phyloP scores from a whole-genome alignment of 2,113 vertebrate genomes.

The Myotis brandtii region DNA sequence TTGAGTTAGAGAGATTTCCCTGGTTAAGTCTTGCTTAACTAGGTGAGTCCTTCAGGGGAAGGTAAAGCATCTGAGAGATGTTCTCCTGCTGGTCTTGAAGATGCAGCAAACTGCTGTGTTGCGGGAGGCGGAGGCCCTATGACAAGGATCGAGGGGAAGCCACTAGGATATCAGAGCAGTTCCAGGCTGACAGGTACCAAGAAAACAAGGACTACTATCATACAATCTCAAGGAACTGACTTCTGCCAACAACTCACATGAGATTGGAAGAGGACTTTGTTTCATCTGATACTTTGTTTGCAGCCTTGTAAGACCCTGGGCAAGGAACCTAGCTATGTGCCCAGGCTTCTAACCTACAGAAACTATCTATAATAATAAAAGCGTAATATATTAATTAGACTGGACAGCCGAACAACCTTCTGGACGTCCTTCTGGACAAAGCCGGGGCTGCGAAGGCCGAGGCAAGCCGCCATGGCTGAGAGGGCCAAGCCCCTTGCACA shows the following conservation, averaged over 20 bases:
- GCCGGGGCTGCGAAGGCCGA: no score
- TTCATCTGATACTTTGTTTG: neutral
- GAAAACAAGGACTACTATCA: neutral
- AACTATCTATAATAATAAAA: neutral
- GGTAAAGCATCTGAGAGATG: neutral
- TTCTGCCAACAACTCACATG: neutral
- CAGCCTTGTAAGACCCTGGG: neutral
- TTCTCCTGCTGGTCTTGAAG: neutral
- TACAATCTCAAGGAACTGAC: neutral
- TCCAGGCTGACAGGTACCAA: neutral
- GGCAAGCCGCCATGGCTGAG: no score
- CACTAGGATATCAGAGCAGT: neutral
- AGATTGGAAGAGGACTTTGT: neutral
- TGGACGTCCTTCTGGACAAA: no score
- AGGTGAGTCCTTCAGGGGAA: neutral
- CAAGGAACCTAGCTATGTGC: neutral
- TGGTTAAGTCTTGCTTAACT: neutral
- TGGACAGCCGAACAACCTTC: no score
- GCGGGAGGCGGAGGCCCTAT: neutral
- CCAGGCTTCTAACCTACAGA: neutral
- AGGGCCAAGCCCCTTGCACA: no score
- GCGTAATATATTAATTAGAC: no score
- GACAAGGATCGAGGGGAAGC: neutral
- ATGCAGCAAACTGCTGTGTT: neutral
- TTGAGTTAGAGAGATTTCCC: neutral